Percentiles rank a stretch among this genome's conserved stretches.
Conservation (phyloP, 2,113 vertebrate species). For the Raja brachyura region DNA sequence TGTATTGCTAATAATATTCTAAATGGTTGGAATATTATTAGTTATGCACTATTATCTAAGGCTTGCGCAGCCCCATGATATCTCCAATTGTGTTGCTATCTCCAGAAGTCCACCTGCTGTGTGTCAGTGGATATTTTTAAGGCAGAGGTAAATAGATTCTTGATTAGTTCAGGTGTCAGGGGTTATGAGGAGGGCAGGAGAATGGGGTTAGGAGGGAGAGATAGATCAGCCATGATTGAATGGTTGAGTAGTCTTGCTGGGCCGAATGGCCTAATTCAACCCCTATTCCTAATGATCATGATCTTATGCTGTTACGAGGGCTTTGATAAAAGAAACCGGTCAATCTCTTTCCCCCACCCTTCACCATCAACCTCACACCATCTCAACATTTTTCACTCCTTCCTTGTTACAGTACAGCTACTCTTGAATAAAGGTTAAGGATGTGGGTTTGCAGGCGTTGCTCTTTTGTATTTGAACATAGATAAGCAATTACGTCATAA, state of each 20-base stretch:
- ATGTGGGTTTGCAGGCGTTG: constrained; percentile 12
- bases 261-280: too few relatives aligned
- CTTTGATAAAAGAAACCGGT: not conserved
- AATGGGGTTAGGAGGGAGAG: too few relatives aligned
- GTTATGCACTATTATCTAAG: too few relatives aligned
- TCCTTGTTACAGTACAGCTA: constrained; percentile 7
- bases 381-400: constrained; percentile 30
- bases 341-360: not conserved
- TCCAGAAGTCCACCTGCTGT: not conserved
- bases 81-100: not conserved
- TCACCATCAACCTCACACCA: too few relatives aligned
- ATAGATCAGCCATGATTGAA: too few relatives aligned
- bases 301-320: not conserved
- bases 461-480: constrained; percentile 41
- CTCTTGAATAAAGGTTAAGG: constrained; percentile 27
- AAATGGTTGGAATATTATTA: not conserved
- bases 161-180: too few relatives aligned
- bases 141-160: too few relatives aligned
- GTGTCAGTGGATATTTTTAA: too few relatives aligned
- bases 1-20: not conserved
- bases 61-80: not conserved
- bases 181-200: too few relatives aligned
- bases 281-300: not conserved
- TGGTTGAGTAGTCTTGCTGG: too few relatives aligned
- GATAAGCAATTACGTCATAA: constrained; percentile 44